A percentile compares a stretch with the other conserved stretches of the same genome.
Conservation (phyloP, 2,888 invertebrate genomes). For the Petrolisthes cinctipes region DNA sequence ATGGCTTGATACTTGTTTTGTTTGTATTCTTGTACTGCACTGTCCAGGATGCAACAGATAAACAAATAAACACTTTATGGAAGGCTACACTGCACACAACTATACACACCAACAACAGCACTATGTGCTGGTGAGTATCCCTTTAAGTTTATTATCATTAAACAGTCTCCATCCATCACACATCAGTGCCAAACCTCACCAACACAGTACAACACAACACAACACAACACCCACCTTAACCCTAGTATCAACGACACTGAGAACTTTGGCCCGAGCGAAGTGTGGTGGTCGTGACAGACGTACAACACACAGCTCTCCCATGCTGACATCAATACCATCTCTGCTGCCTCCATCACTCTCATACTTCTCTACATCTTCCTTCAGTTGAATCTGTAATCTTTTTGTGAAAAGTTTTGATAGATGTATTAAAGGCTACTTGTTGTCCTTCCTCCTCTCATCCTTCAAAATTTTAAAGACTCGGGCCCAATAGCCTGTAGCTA, state of each 20-base stretch:
- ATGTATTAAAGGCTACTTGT: neutral
- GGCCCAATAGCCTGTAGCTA: no score
- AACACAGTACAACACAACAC: neutral
- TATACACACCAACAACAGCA: no score
- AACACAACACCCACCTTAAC: constrained; percentile 10
- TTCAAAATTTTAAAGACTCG: no score
- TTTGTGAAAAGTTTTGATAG: neutral
- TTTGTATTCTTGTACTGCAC: no score
- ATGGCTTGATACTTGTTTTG: no score
- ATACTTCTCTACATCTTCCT: neutral
- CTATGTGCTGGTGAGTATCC: no score
- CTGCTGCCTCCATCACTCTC: neutral
- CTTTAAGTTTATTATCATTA: no score
- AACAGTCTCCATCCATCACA: neutral
- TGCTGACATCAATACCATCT: neutral
- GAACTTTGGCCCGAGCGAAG: constrained; percentile 5
- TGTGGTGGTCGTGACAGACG: neutral
- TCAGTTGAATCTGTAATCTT: constrained; percentile 19
- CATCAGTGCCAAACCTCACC: neutral
- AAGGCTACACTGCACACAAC: no score
- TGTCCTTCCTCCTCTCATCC: no score
- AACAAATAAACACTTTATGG: no score
- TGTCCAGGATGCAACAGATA: no score
- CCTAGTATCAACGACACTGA: neutral
- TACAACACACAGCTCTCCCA: constrained; percentile 11